These are phyloP conservation scores for Colletes latitarsis DNA, from an alignment of 1,140 invertebrate species.

Conservation along the genomic window DNA sequence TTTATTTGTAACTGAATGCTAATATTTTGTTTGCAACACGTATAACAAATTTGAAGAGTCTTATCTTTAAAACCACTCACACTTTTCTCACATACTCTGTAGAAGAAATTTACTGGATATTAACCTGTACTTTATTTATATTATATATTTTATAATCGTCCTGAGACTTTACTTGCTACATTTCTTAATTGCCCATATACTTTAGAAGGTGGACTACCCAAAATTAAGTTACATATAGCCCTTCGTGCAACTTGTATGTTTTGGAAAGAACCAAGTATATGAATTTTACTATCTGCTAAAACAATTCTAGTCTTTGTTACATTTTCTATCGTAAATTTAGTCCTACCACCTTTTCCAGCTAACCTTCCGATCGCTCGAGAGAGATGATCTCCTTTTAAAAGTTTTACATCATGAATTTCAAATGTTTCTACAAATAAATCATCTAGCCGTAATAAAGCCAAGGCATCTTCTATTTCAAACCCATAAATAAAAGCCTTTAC, in stretches of 20 bases:
- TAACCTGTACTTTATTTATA: conserved; percentile 30
- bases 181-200: conserved; percentile 96
- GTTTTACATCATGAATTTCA: conserved; percentile 98
- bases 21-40: background rate
- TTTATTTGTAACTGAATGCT: conserved; percentile 11
- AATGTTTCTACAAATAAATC: conserved; percentile 99
- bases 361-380: conserved; percentile 97
- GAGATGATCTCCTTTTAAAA: conserved; percentile 96
- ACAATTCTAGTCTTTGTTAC: conserved; percentile 99
- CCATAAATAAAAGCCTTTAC: conserved; percentile 97
- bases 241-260: conserved; percentile 97
- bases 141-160: conserved; percentile 86
- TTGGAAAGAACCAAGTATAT: conserved; percentile 98
- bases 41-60: background rate
- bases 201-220: conserved; percentile 97
- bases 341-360: conserved; percentile 98
- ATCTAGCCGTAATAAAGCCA: conserved; percentile 96
- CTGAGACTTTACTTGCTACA: conserved; percentile 90
- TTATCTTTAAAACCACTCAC: conserved; percentile 19
- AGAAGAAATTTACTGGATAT: too few species aligned
- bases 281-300: conserved; percentile 97
- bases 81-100: background rate
- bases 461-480: conserved; percentile 98
- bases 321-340: conserved; percentile 99
- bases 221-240: conserved; percentile 98